Evolutionary conservation across 2,797 vertebrate genomes (phyloP), one percentile per base, ranked within the genome.

Genomic region (Fratercula arctica): DNA sequence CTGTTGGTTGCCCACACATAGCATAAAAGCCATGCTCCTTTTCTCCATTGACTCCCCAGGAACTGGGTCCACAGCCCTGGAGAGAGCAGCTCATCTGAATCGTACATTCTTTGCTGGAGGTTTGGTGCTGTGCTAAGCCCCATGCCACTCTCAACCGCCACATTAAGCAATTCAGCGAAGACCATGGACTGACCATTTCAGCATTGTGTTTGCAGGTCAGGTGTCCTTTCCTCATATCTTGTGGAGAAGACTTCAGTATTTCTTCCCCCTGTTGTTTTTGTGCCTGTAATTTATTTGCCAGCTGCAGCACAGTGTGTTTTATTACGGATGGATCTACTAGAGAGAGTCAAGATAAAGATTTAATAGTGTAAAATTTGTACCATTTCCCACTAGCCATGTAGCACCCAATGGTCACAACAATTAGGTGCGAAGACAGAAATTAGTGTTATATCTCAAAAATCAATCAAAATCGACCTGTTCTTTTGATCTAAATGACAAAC

Each of bases 1-100:
- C 5, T 45, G 7, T 25, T 0, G 0, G 13, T 23, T 77, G 8
- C 18, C 11, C 11, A 35, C 1, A 6, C 6, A 23, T 1, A 68
- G 7, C 15, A 14, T 53, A 39, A 82, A 89, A 66, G 4, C 50
- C 41, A 46, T 2, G 9, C 7, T 77, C n/a, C 21, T 86, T 68
- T 75, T 26, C 68, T 37, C 29, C 24, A 24, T 0, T 43, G 23
- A 26, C 14, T 50, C 45, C 15, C 16, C 16, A 50, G 35, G 14
- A 94, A 46, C 11, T 16, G n/a, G 11, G 6, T 59, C 31, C 53
- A 28, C 13, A 64, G 15, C 35, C 48, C 11, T 10, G 12, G 46
- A 48, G n/a, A 51, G 39, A 57, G 35, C 16, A 68, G 37, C 12
- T 78, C 25, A 37, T 8, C 35, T 63, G 60, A 77, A 46, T 0